Percentiles rank a stretch among this genome's conserved stretches.
Conservation (phyloP, 2,113 vertebrate species). For the Prunella himalayana region DNA sequence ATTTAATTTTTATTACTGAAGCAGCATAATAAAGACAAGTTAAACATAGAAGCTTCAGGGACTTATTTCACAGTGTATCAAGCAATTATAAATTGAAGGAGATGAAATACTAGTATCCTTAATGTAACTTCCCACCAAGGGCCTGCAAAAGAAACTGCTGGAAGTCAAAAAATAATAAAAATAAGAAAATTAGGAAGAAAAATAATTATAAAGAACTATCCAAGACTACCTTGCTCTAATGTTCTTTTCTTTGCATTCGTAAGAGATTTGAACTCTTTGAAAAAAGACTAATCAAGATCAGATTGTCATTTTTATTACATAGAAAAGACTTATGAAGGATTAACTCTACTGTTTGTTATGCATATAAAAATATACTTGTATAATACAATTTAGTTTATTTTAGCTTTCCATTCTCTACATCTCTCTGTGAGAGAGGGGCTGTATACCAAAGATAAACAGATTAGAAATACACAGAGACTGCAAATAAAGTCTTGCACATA, state of each 20-base stretch:
- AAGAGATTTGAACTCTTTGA: not conserved
- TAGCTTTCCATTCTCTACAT: not conserved
- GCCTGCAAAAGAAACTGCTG: not conserved
- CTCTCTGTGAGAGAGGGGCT: not conserved
- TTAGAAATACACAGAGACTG: constrained; percentile 49
- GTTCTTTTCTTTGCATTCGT: not conserved
- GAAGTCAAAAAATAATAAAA: not conserved
- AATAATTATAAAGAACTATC: not conserved
- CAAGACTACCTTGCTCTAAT: not conserved
- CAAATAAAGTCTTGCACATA: constrained; percentile 39
- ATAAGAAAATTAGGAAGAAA: not conserved
- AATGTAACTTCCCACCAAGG: not conserved
- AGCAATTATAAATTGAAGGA: not conserved
- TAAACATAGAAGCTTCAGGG: constrained; percentile 1
- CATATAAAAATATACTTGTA: not conserved
- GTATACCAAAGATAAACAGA: constrained; percentile 15
- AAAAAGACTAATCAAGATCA: not conserved
- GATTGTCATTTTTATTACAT: not conserved
- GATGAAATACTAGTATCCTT: constrained; percentile 24
- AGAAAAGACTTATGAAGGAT: not conserved
- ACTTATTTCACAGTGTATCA: constrained; percentile 16
- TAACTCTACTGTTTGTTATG: not conserved
- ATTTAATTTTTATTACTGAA: not conserved
- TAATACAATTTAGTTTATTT: not conserved
- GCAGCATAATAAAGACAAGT: not conserved